phyloP scores from a whole-genome alignment of 2,888 invertebrate genomes.

The Caenorhabditis zanzibari region DNA sequence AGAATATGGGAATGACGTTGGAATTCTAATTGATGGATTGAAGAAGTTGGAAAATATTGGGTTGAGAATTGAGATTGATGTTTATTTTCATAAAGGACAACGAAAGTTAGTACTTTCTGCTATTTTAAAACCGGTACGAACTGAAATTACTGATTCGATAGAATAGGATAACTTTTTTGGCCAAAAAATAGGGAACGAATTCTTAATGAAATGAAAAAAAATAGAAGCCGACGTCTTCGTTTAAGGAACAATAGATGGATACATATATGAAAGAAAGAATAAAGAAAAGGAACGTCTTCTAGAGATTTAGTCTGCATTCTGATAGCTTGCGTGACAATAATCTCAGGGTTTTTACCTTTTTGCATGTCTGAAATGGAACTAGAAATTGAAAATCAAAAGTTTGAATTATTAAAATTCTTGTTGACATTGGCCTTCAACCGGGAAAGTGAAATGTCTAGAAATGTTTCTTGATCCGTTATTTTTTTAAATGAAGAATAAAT shows the following conservation, averaged over 20 bases:
- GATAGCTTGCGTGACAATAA: slow-evolving; percentile 9
- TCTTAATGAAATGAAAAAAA: slow-evolving; percentile 4
- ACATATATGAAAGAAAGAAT: not conserved
- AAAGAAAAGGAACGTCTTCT: not conserved
- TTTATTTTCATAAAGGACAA: too few species aligned
- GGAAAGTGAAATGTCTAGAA: not conserved
- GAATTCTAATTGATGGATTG: slow-evolving; percentile 14
- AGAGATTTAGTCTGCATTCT: slow-evolving; percentile 2
- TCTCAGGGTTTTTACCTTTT: not conserved
- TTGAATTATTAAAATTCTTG: slow-evolving; percentile 1
- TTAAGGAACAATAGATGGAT: slow-evolving; percentile 20
- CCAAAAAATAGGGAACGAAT: not conserved
- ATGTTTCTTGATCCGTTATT: not conserved
- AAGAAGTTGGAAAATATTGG: not conserved
- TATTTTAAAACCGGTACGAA: too few species aligned
- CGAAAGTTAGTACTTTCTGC: too few species aligned
- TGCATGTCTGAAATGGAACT: slow-evolving; percentile 10
- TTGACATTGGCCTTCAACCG: not conserved
- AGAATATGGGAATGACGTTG: slow-evolving; percentile 33
- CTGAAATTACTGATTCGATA: not conserved
- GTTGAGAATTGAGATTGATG: not conserved
- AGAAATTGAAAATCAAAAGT: slow-evolving; percentile 2
- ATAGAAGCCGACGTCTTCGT: not conserved
- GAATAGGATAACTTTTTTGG: not conserved
- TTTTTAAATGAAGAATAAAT: too few species aligned